Base-by-base conservation (phyloP, 2,113 vertebrate species). In the Protobothrops flavoviridis region DNA sequence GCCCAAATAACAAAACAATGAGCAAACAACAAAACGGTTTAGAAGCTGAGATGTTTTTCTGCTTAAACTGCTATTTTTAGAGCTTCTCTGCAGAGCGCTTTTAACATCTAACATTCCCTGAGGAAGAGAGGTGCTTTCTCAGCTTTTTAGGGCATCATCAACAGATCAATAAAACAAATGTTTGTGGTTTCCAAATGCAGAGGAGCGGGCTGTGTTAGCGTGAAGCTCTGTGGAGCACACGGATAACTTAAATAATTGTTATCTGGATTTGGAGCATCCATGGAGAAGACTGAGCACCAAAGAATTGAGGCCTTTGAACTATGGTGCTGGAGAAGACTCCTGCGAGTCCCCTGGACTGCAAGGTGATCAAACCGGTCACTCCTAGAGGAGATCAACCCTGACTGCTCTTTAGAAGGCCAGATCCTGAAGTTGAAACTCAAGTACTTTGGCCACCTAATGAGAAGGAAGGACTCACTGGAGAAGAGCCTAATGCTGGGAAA, bases 101-200 rank as follows among this genome's bases (percentile, higher is more conserved):
- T 74, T 39, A 74, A n/a, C 92, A 55, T 90, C 26, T 39, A 20
- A 64, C 8, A 11, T 88, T 85, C 26, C 39, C n/a, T 89, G 48
- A 55, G n/a, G 91, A 93, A 93, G n/a, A 12, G 57, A 74, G 59
- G 69, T 93, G 87, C 55, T 93, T 94, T 94, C 90, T 52, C 48
- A 94, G 74, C 88, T 61, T 29, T 89, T 94, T 91, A n/a, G 17
- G 64, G 85, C 45, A 86, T 64, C 26, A 56, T 33, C 87, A 64
- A 91, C 52, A 91, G 56, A 90, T 92, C 88, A 43, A 94, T 92
- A 90, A 89, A 94, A 95, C 61, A 86, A 13, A 85, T 88, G 87
- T 87, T 89, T 93, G 52, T 43, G 87, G 85, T 92, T 94, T 93
- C 93, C 50, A 39, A 92, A 90, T 13, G 8, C 9, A 2, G 21